Evolutionary conservation across 2,113 vertebrate genomes (phyloP), one percentile per base, ranked within the genome.

Genomic region (Turdus rufiventris): DNA sequence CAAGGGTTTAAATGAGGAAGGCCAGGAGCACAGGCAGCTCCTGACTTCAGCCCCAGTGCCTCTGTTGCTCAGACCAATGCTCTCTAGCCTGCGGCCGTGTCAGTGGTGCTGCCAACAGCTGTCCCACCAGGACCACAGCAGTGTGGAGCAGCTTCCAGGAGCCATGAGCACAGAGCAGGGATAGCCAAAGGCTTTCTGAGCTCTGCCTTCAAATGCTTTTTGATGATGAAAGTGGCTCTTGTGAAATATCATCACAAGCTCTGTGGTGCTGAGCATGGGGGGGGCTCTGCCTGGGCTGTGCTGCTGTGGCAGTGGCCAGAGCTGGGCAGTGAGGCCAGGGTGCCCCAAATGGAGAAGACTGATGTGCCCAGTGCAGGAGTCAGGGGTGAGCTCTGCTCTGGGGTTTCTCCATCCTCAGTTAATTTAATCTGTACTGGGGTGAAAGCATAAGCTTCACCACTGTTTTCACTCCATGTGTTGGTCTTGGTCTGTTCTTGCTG

Each of bases 91-190:
- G 15, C 2, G 8, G 63, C 71, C 21, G 3, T 9, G 38, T 26
- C 2, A 2, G 36, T 1, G 2, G 47, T 56, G 79, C 34, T 72
- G 57, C 60, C 40, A 42, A 18, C 8, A 25, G 43, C 82, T 12
- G 5, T 54, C 57, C 56, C 21, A 12, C 38, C 1, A 14, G 40
- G 20, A 36, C 48, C 0, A 2, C 1, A 45, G 66, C 8, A 20
- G 18, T 34, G 19, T 29, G 28, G 29, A 51, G 24, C 23, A 12
- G 24, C 57, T 70, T 12, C 24, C 21, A 61, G 62, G 65, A 91
- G 56, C 29, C 9, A 12, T 23, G 33, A 47, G 26, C 10, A 48
- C n/a, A 20, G 50, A 86, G 51, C 24, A 47, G 21, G 24, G 26
- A 29, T 9, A 36, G 65, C 26, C 1, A 0, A 81, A 57, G 24